Base-by-base conservation (phyloP, 1,140 invertebrate species). In the Neuroterus valhalla region DNA sequence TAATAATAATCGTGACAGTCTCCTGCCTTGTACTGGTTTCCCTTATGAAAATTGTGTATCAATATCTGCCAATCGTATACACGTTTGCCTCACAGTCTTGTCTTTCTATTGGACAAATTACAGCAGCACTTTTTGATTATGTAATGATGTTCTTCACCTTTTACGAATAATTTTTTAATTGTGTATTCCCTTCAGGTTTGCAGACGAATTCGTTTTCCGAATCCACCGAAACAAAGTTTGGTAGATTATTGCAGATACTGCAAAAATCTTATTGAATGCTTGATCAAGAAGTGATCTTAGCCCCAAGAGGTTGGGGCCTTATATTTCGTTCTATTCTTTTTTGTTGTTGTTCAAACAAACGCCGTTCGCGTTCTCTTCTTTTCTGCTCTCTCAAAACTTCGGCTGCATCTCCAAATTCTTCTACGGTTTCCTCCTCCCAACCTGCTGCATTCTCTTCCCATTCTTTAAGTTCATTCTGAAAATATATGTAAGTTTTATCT, bases 371-470 rank as follows among this genome's bases (percentile, higher is more conserved):
- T 50, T 91, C 91, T 69, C 85, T 83, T 66, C 88, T 79, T 72
- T 86, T 89, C 76, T 91, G 90, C 68, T 91, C 88, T 38, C 90
- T 81, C 10, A 92, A 75, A n/a, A 84, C 81, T 81, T 86, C 83
- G 5, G 82, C 82, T 12, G 88, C 79, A 71, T 91, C 89, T 19
- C 87, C 87, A 66, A 87, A 87, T 80, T 91, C 91, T 55, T 88
- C 83, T 11, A 86, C 77, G 0, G 89, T 87, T 75, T 91, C 87
- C 66, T 89, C 89, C 76, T 91, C 91, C 91, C 91, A 92, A n/a
- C 90, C 86, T 26, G 79, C 74, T 5, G 82, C 66, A 77, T 88
- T 91, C 38, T 92, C 91, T 71, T 91, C 89, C 91, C 91, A 92
- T 80, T 91, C 90, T 52, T 79, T 86, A 12, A 89, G 75, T 67